Percentiles rank a stretch among this genome's conserved stretches.
Evolutionary conservation across 2,888 invertebrate genomes (phyloP).

Genomic region (Pandemis corylana): DNA sequence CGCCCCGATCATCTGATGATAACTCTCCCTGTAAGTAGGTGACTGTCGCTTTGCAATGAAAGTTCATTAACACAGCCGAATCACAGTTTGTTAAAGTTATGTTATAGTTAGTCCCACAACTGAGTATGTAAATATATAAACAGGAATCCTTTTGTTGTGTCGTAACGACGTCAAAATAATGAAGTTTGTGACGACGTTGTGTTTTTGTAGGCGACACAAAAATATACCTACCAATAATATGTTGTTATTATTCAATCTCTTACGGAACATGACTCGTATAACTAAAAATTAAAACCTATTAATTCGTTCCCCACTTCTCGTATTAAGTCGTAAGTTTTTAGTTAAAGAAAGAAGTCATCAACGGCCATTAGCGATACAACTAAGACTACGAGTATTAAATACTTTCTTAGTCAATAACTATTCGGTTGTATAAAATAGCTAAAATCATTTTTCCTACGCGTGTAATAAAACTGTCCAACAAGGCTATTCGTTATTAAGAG

Average conservation of each 20-base stretch:
- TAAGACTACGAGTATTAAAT: not conserved
- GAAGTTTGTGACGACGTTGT: not conserved
- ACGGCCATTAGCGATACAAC: not conserved
- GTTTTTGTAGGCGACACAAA: not conserved
- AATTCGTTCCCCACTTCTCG: too few relatives aligned
- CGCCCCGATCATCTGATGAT: conserved; percentile 64
- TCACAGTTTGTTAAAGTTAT: conserved; percentile 1
- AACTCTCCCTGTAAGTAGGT: conserved; percentile 52
- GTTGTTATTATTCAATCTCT: too few relatives aligned
- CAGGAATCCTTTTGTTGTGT: conserved; percentile 3
- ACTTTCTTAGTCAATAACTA: not conserved
- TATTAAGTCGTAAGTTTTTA: not conserved
- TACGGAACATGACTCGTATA: too few relatives aligned
- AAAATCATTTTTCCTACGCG: not conserved
- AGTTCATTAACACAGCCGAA: conserved; percentile 39
- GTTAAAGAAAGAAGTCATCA: not conserved
- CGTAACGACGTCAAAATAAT: not conserved
- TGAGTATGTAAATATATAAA: conserved; percentile 3
- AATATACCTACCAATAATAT: not conserved
- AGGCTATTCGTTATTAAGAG: conserved; percentile 10
- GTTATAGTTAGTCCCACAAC: too few relatives aligned
- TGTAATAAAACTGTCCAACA: not conserved
- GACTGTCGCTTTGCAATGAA: conserved; percentile 42
- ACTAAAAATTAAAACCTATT: too few relatives aligned
- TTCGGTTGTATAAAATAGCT: not conserved